These are phyloP conservation scores for Lumbricus terrestris DNA, from an alignment of 2,888 invertebrate species.

Conservation along the genomic window DNA sequence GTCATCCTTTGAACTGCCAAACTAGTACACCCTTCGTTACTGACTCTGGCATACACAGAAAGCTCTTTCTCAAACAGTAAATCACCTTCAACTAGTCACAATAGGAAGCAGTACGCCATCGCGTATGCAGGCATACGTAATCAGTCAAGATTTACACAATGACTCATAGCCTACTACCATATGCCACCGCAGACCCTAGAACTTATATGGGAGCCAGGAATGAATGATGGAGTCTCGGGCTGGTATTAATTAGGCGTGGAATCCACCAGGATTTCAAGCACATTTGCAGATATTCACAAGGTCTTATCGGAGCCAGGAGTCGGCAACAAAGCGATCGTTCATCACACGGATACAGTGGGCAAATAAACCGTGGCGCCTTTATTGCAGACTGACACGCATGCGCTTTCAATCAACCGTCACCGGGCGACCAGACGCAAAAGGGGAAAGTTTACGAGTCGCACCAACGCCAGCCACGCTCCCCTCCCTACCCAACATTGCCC, in stretches of 20 bases:
- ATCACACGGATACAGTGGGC: neutral
- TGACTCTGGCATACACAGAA: neutral
- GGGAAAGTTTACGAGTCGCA: neutral
- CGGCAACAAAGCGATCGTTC: neutral
- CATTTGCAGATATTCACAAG: neutral
- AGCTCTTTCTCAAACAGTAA: neutral
- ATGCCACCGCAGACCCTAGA: neutral
- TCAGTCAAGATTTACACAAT: neutral
- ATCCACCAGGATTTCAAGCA: neutral
- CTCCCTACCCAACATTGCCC: neutral
- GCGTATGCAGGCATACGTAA: neutral
- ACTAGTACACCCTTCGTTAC: neutral
- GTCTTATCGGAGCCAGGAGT: neutral
- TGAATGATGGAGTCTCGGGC: neutral
- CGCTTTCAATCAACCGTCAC: conserved; percentile 3
- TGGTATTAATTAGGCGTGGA: neutral
- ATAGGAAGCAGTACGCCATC: neutral
- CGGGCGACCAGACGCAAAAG: neutral
- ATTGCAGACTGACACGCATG: neutral
- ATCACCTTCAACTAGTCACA: neutral
- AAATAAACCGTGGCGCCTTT: neutral
- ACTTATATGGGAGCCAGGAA: neutral
- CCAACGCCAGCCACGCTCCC: neutral
- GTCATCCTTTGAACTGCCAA: neutral
- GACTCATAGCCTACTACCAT: neutral